Evolutionary conservation across 2,888 invertebrate species (phyloP), one percentile per base, ranked within the genome.

Genomic region (Caenorhabditis japonica): DNA sequence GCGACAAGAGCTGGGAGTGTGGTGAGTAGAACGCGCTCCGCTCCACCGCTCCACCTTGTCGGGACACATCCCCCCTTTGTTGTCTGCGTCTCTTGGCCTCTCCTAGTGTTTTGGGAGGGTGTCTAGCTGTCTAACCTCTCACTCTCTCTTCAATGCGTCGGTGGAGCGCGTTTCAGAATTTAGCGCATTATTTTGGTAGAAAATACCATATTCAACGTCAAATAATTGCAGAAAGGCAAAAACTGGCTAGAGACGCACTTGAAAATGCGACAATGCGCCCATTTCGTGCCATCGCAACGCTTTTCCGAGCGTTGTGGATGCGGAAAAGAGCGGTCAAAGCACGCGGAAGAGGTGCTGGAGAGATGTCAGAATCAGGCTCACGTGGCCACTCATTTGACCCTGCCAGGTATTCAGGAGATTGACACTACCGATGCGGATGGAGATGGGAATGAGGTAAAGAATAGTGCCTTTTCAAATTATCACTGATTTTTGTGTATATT

Each of bases 221-320:
- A 49, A 27, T 15, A 17, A 17, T 55, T 59, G 66, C 53, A 76
- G 74, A 75, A 59, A 58, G 76, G 75, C 33, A 58, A 55, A 13
- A 64, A 55, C 34, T 97, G 96, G 96, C 94, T 96, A 86, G 95
- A 95, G 90, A 93, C 93, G 85, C 93, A 93, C 83, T 94, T 97
- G 89, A 93, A 93, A 89, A 95, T 95, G 89, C 90, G 96, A 83
- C 95, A 95, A 90, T 97, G 96, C 90, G 91, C 92, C 88, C 93
- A 92, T 88, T 96, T 94, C 90, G 92, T 96, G 8, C 76, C 80
- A 0, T 66, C 75, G 8, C 79, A 79, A 86, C 71, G 75, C n/a
- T 76, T 76, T 36, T 69, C 79, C 8, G 77, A 75, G 15, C 62
- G 75, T 19, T 80, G 80, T 53, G 80, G 80, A 25, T 80, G 78